These are phyloP conservation scores for Echinops telfairi DNA, from an alignment of 2,113 vertebrate genomes.

Conservation along the genomic window DNA sequence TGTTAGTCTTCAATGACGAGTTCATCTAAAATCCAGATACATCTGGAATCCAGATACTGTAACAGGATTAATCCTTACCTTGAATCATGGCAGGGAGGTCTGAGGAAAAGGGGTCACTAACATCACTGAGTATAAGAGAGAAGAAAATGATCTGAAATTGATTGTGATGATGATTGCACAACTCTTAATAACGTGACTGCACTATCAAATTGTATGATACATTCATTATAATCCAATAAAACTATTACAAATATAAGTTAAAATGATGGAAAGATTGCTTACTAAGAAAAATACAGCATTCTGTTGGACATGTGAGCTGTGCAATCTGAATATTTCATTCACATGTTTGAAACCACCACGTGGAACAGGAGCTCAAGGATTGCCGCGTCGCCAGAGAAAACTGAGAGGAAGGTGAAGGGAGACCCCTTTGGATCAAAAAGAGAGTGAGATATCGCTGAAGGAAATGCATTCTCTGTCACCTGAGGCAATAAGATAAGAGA, in stretches of 20 bases:
- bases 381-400: constrained; percentile 24
- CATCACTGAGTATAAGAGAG: too few species aligned
- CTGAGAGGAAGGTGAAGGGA: background rate
- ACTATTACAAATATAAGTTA: background rate
- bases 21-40: too few species aligned
- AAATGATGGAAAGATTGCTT: background rate
- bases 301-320: background rate
- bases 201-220: too few species aligned
- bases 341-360: background rate
- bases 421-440: background rate
- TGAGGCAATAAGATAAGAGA: background rate
- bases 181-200: too few species aligned
- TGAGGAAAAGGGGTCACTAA: too few species aligned
- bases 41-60: too few species aligned
- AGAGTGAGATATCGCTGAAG: background rate
- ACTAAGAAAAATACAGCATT: background rate
- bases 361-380: background rate
- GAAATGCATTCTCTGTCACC: background rate
- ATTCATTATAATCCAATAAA: too few species aligned
- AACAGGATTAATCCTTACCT: too few species aligned
- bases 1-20: too few species aligned
- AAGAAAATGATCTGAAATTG: too few species aligned
- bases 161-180: too few species aligned
- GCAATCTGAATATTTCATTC: background rate
- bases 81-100: too few species aligned